Evolutionary conservation across 2,797 vertebrate species (phyloP).

Genomic region (Platalea minor): DNA sequence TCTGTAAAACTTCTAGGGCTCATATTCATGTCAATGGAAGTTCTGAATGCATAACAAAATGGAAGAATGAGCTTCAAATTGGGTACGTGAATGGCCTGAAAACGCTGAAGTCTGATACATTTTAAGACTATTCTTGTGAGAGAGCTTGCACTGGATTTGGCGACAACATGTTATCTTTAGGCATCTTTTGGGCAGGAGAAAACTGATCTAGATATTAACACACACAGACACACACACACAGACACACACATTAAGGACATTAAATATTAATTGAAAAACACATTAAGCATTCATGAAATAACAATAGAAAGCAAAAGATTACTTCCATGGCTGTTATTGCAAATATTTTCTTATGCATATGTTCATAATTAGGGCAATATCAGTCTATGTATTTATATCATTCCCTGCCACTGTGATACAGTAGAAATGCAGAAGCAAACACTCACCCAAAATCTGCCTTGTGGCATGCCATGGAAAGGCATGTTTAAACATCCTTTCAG

Average conservation of each 20-base stretch:
- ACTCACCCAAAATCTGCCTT: neutral
- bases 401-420: neutral
- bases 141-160: neutral
- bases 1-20: neutral
- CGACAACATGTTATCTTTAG: neutral
- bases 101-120: neutral
- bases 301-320: neutral
- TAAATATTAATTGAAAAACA: neutral
- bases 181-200: neutral
- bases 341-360: neutral
- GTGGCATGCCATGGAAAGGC: neutral
- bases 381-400: neutral
- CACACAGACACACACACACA: too few species aligned
- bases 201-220: neutral
- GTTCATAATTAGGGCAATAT: neutral
- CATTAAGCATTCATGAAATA: neutral
- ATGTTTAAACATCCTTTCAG: neutral
- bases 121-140: neutral
- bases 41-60: neutral
- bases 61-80: neutral
- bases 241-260: neutral
- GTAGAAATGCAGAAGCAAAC: neutral
- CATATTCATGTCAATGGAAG: neutral
- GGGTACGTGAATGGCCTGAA: neutral
- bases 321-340: neutral